A percentile compares a stretch with the other conserved stretches of the same genome.
Conservation (phyloP, 2,888 invertebrate genomes). For the Heliconius cydno region DNA sequence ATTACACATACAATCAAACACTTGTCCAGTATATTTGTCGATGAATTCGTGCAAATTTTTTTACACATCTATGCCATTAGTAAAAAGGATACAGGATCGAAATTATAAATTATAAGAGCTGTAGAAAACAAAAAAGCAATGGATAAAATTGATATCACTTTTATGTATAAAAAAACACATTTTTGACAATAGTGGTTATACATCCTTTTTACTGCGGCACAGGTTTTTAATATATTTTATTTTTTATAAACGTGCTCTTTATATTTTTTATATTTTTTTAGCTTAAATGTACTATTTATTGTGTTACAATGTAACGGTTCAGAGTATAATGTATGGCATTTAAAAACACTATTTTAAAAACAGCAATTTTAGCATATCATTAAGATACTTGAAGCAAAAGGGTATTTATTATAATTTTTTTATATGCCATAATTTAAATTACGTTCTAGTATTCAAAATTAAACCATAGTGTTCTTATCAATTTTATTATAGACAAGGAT, state of each 20-base stretch:
- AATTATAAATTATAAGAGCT: not conserved
- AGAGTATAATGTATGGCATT: constrained; percentile 22
- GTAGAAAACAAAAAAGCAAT: not conserved
- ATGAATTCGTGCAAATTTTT: constrained; percentile 8
- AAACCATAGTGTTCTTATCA: constrained; percentile 22
- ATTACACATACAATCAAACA: not conserved
- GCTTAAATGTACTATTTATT: constrained; percentile 10
- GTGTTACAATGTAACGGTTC: constrained; percentile 13
- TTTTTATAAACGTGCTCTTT: constrained; percentile 6
- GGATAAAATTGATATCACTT: not conserved
- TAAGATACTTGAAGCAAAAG: not conserved
- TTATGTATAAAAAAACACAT: not conserved
- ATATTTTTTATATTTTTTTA: not conserved
- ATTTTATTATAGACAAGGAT: constrained; percentile 31
- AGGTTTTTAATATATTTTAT: not conserved
- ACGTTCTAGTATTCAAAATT: constrained; percentile 11
- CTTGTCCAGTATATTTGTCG: constrained; percentile 20
- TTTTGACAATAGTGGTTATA: not conserved
- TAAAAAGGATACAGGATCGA: not conserved
- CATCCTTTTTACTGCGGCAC: constrained; percentile 4
- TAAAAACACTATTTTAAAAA: constrained; percentile 9
- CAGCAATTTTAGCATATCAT: constrained; percentile 5
- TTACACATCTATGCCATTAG: not conserved
- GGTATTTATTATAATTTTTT: constrained; percentile 2
- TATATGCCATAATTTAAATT: constrained; percentile 17